Percentiles rank a stretch among this genome's conserved stretches.
phyloP scores from a whole-genome alignment of 35 echinoderm and acorn worm genomes.

The Patiria miniata region DNA sequence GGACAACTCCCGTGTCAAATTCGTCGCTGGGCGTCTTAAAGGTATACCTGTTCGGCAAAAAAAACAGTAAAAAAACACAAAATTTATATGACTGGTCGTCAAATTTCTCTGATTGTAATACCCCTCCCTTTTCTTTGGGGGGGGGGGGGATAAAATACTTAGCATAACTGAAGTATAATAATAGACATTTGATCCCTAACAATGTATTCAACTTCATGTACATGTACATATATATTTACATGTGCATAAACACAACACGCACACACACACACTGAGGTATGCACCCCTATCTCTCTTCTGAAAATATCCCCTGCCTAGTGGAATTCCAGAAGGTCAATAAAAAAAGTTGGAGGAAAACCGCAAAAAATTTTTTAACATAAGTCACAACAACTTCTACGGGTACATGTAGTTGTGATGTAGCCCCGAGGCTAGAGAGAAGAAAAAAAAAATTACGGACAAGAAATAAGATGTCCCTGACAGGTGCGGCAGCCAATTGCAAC shows the following conservation, averaged over 20 bases:
- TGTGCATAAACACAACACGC: no score
- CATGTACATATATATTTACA: no score
- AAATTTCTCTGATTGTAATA: not conserved
- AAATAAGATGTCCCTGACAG: not conserved
- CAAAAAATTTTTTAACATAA: not conserved
- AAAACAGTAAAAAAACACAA: slow-evolving; percentile 21
- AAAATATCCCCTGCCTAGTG: not conserved
- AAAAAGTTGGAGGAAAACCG: not conserved
- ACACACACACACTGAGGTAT: no score
- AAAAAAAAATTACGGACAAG: not conserved
- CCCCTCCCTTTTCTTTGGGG: no score
- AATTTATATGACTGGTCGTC: no score
- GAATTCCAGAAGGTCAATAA: not conserved
- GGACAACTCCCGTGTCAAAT: slow-evolving; percentile 95
- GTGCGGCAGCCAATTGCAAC: slow-evolving; percentile 5
- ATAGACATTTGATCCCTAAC: no score
- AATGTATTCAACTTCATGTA: no score
- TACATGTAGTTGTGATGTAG: no score
- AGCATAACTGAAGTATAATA: no score
- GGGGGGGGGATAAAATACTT: no score
- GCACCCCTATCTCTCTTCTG: not conserved
- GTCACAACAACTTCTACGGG: not conserved
- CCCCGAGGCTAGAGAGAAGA: no score
- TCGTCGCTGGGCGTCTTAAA: slow-evolving; percentile 97
- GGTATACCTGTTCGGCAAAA: slow-evolving; percentile 86